A percentile compares a stretch with the other conserved stretches of the same genome.
Conservation (phyloP, 2,113 vertebrate genomes). For the Phodopus roborovskii region DNA sequence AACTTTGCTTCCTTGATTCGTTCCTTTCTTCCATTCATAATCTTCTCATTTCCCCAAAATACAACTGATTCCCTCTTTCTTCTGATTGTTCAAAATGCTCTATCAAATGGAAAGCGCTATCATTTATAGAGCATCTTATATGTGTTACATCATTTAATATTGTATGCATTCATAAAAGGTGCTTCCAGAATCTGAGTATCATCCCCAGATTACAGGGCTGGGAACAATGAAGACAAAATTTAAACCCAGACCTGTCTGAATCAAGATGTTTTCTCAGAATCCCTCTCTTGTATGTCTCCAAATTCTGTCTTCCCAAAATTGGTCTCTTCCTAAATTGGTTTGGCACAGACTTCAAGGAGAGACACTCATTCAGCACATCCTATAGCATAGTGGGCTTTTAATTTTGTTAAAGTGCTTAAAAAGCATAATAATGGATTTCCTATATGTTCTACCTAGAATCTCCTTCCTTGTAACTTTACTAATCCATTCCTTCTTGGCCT, state of each 20-base stretch:
- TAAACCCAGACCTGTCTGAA: background rate
- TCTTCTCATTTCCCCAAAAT: background rate
- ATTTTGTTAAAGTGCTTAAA: background rate
- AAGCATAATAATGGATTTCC: background rate
- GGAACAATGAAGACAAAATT: background rate
- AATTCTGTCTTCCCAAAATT: conserved; percentile 46
- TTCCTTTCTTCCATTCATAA: background rate
- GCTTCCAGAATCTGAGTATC: background rate
- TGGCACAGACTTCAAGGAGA: background rate
- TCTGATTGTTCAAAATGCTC: background rate
- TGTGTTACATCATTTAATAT: background rate
- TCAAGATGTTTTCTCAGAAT: background rate
- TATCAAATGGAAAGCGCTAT: background rate
- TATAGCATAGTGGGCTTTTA: background rate
- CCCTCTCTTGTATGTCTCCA: background rate
- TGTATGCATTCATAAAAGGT: conserved; percentile 3
- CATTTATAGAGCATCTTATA: background rate
- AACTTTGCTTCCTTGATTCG: background rate
- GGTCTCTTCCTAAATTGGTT: background rate
- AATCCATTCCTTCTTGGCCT: background rate
- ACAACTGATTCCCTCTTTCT: background rate
- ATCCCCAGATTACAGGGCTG: background rate
- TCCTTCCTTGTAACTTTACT: background rate
- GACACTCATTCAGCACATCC: background rate
- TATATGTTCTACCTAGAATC: background rate